Percentiles rank a stretch among this genome's conserved stretches.
Evolutionary conservation across 1,140 invertebrate genomes (phyloP).

Genomic region (Bombus pyrosoma): DNA sequence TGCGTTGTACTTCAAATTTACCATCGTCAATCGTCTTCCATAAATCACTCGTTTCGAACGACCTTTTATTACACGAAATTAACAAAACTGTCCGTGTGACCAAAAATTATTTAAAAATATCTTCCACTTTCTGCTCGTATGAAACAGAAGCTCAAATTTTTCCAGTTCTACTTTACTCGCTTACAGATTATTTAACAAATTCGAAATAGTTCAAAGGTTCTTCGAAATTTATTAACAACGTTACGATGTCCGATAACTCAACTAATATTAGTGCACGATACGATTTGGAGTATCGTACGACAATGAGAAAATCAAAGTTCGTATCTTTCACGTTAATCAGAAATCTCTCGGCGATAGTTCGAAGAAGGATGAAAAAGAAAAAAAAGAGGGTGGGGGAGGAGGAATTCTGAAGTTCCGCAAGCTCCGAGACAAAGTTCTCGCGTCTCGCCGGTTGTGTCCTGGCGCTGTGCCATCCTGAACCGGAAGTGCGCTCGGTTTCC

Average conservation of each 20-base stretch:
- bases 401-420: background rate
- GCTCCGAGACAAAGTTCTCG: background rate
- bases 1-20: no score
- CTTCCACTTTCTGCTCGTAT: fast-evolving
- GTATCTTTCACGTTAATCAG: background rate
- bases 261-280: no score
- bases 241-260: no score
- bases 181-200: background rate
- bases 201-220: no score
- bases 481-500: slow-evolving; percentile 55
- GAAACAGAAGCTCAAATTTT: background rate
- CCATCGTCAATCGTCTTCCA: no score
- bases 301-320: background rate
- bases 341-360: background rate
- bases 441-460: background rate
- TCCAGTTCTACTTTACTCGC: background rate
- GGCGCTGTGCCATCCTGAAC: slow-evolving; percentile 51
- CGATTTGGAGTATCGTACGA: background rate
- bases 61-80: no score
- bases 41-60: no score
- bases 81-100: no score
- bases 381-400: background rate
- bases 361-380: background rate
- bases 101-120: background rate
- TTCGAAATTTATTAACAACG: no score